These are phyloP conservation scores for Morpho deidamia DNA, from an alignment of 2,888 invertebrate species.

Conservation along the genomic window DNA sequence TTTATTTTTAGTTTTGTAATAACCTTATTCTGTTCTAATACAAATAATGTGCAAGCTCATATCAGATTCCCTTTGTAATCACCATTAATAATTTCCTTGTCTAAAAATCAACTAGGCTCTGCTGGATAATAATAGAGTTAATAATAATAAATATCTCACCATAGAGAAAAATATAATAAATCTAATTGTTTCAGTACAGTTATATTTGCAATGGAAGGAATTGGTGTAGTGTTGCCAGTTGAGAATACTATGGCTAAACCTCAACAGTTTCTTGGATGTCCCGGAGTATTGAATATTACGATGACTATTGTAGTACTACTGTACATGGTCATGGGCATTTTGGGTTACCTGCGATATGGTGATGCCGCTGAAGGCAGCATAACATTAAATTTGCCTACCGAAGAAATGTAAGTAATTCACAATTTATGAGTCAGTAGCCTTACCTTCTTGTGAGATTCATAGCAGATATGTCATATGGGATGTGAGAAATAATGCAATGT, in stretches of 20 bases:
- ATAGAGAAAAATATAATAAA: neutral
- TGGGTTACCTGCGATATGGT: slow-evolving; percentile 92
- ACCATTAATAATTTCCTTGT: no score
- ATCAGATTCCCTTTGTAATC: no score
- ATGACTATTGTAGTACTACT: slow-evolving; percentile 89
- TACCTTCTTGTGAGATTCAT: no score
- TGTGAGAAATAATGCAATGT: no score
- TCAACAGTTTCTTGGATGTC: slow-evolving; percentile 87
- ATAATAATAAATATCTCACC: no score
- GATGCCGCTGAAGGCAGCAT: slow-evolving; percentile 84
- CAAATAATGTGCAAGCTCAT: no score
- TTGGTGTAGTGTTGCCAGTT: slow-evolving; percentile 93
- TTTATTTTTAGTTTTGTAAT: neutral
- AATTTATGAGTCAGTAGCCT: no score
- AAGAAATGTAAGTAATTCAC: slow-evolving; percentile 77
- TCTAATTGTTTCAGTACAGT: slow-evolving; percentile 83
- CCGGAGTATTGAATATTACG: slow-evolving; percentile 91
- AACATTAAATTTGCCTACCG: slow-evolving; percentile 88
- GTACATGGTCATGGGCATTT: slow-evolving; percentile 91
- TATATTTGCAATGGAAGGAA: slow-evolving; percentile 98
- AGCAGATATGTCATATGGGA: no score
- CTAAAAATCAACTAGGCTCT: no score
- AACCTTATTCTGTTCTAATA: neutral
- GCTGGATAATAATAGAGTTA: no score
- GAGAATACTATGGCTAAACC: slow-evolving; percentile 95